These are phyloP conservation scores for Drosophila lacteicornis DNA, from an alignment of 1,140 invertebrate genomes.

Conservation along the genomic window DNA sequence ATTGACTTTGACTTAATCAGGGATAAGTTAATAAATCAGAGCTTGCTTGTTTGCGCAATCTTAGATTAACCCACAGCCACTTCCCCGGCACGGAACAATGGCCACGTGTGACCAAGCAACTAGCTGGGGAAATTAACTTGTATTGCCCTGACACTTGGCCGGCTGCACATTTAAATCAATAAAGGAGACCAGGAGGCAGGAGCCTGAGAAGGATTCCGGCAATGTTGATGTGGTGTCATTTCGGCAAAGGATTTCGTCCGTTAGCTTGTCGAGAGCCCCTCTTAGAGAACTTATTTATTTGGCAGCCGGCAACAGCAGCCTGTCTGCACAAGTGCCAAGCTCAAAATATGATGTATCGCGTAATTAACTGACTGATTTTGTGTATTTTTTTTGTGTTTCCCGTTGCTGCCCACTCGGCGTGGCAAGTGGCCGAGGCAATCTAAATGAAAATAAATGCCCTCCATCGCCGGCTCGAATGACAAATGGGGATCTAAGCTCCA, in stretches of 20 bases:
- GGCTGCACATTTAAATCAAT: conserved; percentile 52
- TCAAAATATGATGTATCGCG: conserved; percentile 64
- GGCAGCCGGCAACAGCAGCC: conserved; percentile 28
- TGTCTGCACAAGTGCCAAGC: conserved; percentile 19
- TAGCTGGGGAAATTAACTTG: conserved; percentile 57
- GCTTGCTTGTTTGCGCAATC: conserved; percentile 33
- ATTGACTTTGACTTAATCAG: conserved; percentile 52
- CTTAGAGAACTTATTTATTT: conserved; percentile 13
- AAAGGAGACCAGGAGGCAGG: neutral
- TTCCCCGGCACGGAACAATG: conserved; percentile 3
- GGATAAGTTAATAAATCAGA: conserved; percentile 43
- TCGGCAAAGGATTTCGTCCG: conserved; percentile 6
- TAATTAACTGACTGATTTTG: conserved; percentile 74
- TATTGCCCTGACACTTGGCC: conserved; percentile 36
- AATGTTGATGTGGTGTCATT: conserved; percentile 18
- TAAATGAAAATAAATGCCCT: conserved; percentile 75
- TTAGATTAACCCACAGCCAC: conserved; percentile 23
- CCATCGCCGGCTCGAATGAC: conserved; percentile 50
- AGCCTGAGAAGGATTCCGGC: neutral
- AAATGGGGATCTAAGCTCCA: conserved; percentile 58
- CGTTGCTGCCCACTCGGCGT: conserved; percentile 35
- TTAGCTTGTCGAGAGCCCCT: conserved; percentile 1
- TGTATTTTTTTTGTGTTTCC: conserved; percentile 32
- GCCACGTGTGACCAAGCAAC: conserved; percentile 34
- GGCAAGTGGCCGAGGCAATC: conserved; percentile 41